Evolutionary conservation across 1,140 invertebrate species (phyloP).

Genomic region (Macrobrachium nipponense): DNA sequence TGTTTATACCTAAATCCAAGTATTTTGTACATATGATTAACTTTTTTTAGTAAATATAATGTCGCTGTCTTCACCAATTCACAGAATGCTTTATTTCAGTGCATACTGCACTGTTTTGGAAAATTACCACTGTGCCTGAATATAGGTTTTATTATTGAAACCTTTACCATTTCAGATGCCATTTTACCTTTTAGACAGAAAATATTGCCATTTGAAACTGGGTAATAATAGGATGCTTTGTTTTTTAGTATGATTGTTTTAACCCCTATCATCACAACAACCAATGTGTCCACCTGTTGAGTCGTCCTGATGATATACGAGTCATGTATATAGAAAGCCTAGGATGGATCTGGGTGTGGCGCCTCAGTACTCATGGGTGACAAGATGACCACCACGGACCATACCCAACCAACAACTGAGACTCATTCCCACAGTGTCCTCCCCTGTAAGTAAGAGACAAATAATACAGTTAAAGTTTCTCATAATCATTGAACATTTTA

Average conservation of each 20-base stretch:
- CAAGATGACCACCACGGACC: constrained; percentile 51
- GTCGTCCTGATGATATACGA: constrained; percentile 71
- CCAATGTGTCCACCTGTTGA: constrained; percentile 65
- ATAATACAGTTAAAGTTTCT: too few species aligned
- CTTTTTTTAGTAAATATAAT: too few species aligned
- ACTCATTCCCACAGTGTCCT: constrained; percentile 32
- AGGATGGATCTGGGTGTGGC: constrained; percentile 67
- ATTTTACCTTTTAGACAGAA: not conserved
- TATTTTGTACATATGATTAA: too few species aligned
- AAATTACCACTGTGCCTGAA: too few species aligned
- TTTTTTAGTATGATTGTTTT: constrained; percentile 58
- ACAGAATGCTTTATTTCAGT: too few species aligned
- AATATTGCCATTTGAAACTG: not conserved
- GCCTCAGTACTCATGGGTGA: constrained; percentile 75
- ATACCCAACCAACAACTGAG: constrained; percentile 37
- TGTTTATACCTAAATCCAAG: too few species aligned
- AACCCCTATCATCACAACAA: constrained; percentile 51
- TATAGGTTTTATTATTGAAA: not conserved
- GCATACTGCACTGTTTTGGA: too few species aligned
- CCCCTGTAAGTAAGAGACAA: constrained; percentile 27
- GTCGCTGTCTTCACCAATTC: too few species aligned
- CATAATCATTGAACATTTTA: too few species aligned
- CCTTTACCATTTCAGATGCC: not conserved
- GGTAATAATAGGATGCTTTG: not conserved
- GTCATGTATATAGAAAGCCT: constrained; percentile 69